These are phyloP conservation scores for Neocrepidodera transversa DNA, from an alignment of 2,888 invertebrate genomes.

Conservation along the genomic window DNA sequence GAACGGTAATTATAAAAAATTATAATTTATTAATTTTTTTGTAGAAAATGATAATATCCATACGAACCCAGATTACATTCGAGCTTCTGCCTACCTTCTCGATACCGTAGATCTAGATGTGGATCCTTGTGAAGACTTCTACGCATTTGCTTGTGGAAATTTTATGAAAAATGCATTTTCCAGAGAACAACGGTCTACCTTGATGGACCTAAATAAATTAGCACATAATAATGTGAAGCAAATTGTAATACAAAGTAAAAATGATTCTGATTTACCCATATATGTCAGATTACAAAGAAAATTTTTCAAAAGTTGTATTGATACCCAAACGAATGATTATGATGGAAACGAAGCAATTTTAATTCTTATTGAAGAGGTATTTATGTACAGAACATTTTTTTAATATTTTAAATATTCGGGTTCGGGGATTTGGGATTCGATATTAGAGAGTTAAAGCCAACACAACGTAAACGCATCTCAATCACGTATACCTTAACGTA, in stretches of 20 bases:
- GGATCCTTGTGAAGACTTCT: constrained; percentile 81
- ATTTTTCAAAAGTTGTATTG: constrained; percentile 43
- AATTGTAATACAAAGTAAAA: constrained; percentile 39
- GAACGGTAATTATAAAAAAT: too few species aligned
- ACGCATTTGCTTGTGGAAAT: constrained; percentile 76
- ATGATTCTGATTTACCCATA: constrained; percentile 30
- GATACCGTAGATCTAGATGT: constrained; percentile 70
- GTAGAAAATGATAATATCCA: constrained; percentile 38
- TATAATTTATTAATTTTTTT: too few species aligned
- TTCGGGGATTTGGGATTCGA: too few species aligned
- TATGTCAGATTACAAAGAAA: constrained; percentile 39
- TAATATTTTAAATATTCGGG: too few species aligned
- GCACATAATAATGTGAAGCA: constrained; percentile 41
- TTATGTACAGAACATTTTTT: too few species aligned
- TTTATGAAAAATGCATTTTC: constrained; percentile 58
- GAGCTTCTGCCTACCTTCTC: constrained; percentile 74
- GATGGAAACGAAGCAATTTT: constrained; percentile 40
- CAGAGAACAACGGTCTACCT: constrained; percentile 25
- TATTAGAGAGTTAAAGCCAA: too few species aligned
- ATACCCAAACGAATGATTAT: constrained; percentile 37
- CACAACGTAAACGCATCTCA: too few species aligned
- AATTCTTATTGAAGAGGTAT: constrained; percentile 41
- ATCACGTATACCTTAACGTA: too few species aligned
- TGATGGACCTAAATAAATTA: constrained; percentile 26
- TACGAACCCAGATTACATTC: constrained; percentile 73